Evolutionary conservation across 2,888 invertebrate genomes (phyloP), one percentile per base, ranked within the genome.

Genomic region (Hedya salicella): DNA sequence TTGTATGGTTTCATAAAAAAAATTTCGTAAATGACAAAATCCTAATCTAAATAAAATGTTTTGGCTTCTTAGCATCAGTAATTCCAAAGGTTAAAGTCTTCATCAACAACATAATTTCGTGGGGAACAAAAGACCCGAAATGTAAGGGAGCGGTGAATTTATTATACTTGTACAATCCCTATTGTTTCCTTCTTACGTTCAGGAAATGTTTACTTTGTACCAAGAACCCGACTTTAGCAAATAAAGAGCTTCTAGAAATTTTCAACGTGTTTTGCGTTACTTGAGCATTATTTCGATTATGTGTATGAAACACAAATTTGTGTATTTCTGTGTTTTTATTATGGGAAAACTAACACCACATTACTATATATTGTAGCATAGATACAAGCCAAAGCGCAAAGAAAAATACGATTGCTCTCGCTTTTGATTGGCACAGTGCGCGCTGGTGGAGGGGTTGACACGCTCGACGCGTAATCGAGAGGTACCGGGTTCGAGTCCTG

Each of bases 91-190:
- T 60, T 60, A 60, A 60, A 60, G 59, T 39, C 48, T 59, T 57
- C 44, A 57, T 57, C 32, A 57, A 46, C 57, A 57, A 60, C 49
- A 60, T 59, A 60, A 60, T 49, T 60, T 49, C 30, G 17, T 32
- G 49, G 59, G 48, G 36, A 60, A 60, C 59, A 60, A 60, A 59
- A 60, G 48, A 56, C 59, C 59, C 48, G 36, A 49, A 60, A 60
- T 60, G 59, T 60, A 60, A 60, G 48, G 59, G 59, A 60, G 39
- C 57, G 49, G 36, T 36, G 49, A 49, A 60, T 60, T 60, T 60
- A 60, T 60, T 60, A 60, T 60, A 59, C 59, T 59, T 59, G 59
- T 48, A 57, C 57, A 60, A 49, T 49, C 48, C 59, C 48, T 25
- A 49, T 60, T 60, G 59, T 60, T 57, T 57, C 57, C 44, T 1